phyloP scores from a whole-genome alignment of 2,113 vertebrate species.

The Rhea americana region DNA sequence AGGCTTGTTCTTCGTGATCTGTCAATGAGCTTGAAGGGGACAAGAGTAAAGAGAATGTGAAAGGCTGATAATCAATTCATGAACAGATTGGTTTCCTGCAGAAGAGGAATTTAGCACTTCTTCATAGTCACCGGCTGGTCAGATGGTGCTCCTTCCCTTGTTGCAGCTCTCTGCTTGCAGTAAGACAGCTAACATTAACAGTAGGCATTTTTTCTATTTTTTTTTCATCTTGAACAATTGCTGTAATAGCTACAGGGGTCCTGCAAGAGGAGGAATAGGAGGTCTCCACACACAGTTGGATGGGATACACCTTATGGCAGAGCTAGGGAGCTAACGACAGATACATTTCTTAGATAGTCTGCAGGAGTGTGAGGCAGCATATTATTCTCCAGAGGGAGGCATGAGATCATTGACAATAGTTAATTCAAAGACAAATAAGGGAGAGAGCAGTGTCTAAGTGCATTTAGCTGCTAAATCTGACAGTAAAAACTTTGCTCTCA shows the following conservation, averaged over 20 bases:
- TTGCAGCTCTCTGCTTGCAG: not conserved
- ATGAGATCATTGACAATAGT: not conserved
- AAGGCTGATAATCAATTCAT: constrained; percentile 17
- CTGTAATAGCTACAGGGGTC: not conserved
- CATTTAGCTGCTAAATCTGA: constrained; percentile 1
- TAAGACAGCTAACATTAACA: not conserved
- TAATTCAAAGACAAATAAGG: not conserved
- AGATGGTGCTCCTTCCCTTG: constrained; percentile 37
- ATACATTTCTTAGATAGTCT: not conserved
- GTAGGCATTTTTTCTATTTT: not conserved
- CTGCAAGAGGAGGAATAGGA: not conserved
- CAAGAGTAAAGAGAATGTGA: not conserved
- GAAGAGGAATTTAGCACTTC: constrained; percentile 42
- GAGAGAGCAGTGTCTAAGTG: not conserved
- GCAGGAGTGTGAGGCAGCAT: rapidly evolving
- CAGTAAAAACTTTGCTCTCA: not conserved
- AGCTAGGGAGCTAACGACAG: not conserved
- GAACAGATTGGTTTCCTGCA: constrained; percentile 39
- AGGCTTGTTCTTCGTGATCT: not conserved
- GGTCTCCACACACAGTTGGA: rapidly evolving
- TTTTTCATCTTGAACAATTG: not conserved
- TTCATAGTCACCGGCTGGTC: constrained; percentile 16
- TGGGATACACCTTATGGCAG: rapidly evolving
- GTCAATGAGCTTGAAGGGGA: not conserved
- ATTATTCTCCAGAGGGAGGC: not conserved